A percentile compares a stretch with the other conserved stretches of the same genome.
phyloP scores from a whole-genome alignment of 1,140 invertebrate genomes.

The Cherax quadricarinatus region DNA sequence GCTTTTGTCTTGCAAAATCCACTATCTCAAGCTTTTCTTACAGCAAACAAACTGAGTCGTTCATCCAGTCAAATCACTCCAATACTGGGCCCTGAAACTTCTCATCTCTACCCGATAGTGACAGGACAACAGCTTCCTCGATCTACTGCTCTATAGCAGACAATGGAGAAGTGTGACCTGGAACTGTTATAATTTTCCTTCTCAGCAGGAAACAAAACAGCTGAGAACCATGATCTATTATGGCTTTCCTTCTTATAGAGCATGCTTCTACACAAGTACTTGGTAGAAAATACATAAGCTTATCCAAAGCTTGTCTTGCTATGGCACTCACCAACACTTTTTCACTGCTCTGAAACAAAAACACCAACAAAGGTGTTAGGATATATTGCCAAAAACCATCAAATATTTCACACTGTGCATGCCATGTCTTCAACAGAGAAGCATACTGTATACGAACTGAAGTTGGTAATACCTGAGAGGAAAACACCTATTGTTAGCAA shows the following conservation, averaged over 20 bases:
- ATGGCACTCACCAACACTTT: constrained; percentile 10
- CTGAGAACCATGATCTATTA: neutral
- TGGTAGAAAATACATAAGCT: neutral
- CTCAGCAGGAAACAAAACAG: neutral
- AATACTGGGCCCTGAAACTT: neutral
- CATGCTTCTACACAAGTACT: neutral
- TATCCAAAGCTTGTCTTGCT: constrained; percentile 7
- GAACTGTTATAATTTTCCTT: neutral
- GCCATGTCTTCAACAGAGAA: neutral
- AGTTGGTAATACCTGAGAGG: no score
- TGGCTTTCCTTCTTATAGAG: neutral
- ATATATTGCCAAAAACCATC: neutral
- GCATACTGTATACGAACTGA: neutral
- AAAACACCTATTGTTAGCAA: no score
- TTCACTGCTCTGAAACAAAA: constrained; percentile 18
- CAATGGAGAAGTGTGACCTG: neutral
- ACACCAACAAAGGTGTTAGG: constrained; percentile 9
- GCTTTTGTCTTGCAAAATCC: neutral
- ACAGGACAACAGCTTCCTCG: constrained; percentile 1
- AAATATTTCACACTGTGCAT: neutral
- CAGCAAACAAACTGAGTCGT: neutral
- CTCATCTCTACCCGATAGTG: neutral
- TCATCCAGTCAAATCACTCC: constrained; percentile 1
- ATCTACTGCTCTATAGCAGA: constrained; percentile 14
- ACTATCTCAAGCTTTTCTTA: constrained; percentile 1